Evolutionary conservation across 2,888 invertebrate species (phyloP).

Genomic region (Petrophora chlorosata): DNA sequence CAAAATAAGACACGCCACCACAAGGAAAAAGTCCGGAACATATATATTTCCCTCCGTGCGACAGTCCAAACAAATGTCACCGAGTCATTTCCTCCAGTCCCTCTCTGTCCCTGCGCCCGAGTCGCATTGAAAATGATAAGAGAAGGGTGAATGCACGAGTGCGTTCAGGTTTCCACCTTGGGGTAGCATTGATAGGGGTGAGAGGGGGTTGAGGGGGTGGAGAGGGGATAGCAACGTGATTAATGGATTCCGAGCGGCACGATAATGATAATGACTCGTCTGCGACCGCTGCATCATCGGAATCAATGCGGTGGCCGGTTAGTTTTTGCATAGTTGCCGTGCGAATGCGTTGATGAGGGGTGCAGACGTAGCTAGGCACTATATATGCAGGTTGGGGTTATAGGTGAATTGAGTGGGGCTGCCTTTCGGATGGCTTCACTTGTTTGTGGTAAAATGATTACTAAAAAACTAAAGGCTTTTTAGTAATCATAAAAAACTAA

Average conservation of each 20-base stretch:
- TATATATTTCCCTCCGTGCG: slow-evolving; percentile 2
- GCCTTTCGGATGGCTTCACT: neutral
- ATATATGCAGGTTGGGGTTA: neutral
- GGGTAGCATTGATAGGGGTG: slow-evolving; percentile 46
- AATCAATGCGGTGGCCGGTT: slow-evolving; percentile 64
- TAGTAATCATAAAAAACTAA: too few species aligned
- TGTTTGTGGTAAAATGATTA: too few species aligned
- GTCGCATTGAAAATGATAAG: slow-evolving; percentile 77
- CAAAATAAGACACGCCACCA: neutral
- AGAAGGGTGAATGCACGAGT: slow-evolving; percentile 80
- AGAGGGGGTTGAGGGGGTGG: slow-evolving; percentile 42
- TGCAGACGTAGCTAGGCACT: neutral
- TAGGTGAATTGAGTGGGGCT: slow-evolving; percentile 5
- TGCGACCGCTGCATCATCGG: slow-evolving; percentile 71
- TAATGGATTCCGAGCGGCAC: slow-evolving; percentile 74
- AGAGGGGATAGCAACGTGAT: slow-evolving; percentile 73
- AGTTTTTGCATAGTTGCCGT: slow-evolving; percentile 63
- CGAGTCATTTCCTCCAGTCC: slow-evolving; percentile 64
- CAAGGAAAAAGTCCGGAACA: slow-evolving; percentile 5
- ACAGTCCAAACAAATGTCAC: slow-evolving; percentile 43
- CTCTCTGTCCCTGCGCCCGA: slow-evolving; percentile 65
- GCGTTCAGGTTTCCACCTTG: slow-evolving; percentile 72
- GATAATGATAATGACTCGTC: slow-evolving; percentile 80
- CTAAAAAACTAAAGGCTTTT: too few species aligned
- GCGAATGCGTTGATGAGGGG: slow-evolving; percentile 48